phyloP scores from a whole-genome alignment of 1,140 invertebrate genomes.

The Drosophila ficusphila region DNA sequence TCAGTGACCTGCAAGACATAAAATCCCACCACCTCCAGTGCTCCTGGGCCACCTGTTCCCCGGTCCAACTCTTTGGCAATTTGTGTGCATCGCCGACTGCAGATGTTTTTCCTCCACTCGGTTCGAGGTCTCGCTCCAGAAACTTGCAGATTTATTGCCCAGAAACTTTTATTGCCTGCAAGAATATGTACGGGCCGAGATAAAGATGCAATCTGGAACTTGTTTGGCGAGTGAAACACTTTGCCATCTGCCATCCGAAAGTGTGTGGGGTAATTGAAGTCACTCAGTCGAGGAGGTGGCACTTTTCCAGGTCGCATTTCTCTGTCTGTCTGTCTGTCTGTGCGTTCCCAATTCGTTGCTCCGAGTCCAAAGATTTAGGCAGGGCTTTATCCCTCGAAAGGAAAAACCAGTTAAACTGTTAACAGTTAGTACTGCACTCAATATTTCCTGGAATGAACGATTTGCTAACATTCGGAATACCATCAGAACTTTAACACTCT shows the following conservation, averaged over 20 bases:
- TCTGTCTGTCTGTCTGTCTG: slow-evolving; percentile 1
- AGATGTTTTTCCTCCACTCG: slow-evolving; percentile 55
- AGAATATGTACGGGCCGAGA: slow-evolving; percentile 73
- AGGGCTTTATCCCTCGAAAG: neutral
- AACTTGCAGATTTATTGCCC: slow-evolving; percentile 81
- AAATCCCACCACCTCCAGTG: slow-evolving; percentile 30
- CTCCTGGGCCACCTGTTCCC: slow-evolving; percentile 57
- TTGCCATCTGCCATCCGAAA: slow-evolving; percentile 58
- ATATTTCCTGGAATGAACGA: too few relatives aligned
- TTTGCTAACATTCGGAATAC: too few relatives aligned
- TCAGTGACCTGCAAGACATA: slow-evolving; percentile 72
- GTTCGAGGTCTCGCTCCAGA: slow-evolving; percentile 68
- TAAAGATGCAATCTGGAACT: slow-evolving; percentile 78
- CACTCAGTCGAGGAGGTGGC: slow-evolving; percentile 32
- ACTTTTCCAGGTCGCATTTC: slow-evolving; percentile 29
- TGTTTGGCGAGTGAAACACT: slow-evolving; percentile 70
- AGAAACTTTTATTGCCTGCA: slow-evolving; percentile 80
- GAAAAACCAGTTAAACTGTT: neutral
- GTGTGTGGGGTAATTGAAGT: slow-evolving; percentile 51
- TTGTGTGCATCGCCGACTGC: slow-evolving; percentile 62
- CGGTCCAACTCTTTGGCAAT: slow-evolving; percentile 66
- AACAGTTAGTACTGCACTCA: too few relatives aligned
- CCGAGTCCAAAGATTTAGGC: neutral
- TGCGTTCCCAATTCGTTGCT: neutral
- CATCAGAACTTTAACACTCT: neutral